Evolutionary conservation across 2,888 invertebrate species (phyloP).

Genomic region (Coelinius sp.): DNA sequence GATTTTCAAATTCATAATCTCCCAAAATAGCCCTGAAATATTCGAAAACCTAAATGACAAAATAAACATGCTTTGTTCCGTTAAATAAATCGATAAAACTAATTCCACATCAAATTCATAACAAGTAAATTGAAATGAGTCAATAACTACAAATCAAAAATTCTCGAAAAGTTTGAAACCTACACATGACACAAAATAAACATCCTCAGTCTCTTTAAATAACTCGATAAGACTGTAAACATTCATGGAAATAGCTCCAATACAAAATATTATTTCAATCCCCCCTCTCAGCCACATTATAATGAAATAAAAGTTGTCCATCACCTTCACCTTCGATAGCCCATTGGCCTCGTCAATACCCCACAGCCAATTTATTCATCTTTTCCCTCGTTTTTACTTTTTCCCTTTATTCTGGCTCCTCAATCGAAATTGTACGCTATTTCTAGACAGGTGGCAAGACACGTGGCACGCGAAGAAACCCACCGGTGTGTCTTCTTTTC

Average conservation of each 20-base stretch:
- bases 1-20: no score
- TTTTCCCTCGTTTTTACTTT: constrained; percentile 1
- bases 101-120: background rate
- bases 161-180: background rate
- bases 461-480: constrained; percentile 48
- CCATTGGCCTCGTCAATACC: background rate
- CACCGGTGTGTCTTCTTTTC: constrained; percentile 34
- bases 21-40: no score
- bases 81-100: no score
- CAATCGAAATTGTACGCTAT: constrained; percentile 33
- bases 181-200: constrained; percentile 1
- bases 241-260: background rate
- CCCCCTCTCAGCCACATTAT: background rate
- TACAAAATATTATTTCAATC: background rate
- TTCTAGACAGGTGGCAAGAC: constrained; percentile 48
- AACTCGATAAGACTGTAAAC: background rate
- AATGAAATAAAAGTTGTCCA: background rate
- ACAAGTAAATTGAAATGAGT: background rate
- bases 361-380: background rate
- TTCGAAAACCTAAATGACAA: no score
- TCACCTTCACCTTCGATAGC: background rate
- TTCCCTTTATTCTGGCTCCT: background rate
- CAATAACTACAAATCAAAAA: background rate
- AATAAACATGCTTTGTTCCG: no score
- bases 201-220: background rate